Evolutionary conservation across 2,113 vertebrate genomes (phyloP), one percentile per base, ranked within the genome.

Genomic region (Notarius quadriscutis): DNA sequence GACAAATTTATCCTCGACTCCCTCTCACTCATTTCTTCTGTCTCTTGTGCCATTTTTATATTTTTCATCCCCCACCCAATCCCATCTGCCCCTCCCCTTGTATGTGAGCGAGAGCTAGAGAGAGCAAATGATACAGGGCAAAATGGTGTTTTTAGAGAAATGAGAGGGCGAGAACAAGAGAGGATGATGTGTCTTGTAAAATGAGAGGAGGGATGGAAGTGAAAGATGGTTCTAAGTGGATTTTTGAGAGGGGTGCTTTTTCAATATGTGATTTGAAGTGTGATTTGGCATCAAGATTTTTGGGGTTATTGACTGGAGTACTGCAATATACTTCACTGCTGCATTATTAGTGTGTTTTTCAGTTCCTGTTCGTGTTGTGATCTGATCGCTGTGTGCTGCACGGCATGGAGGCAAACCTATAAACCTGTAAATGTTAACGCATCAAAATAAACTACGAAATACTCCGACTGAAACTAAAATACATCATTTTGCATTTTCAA

Each of bases 1-100:
- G 94, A 96, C 95, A 95, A 94, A 95, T 95, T 95, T 94, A 94
- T 94, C 95, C 93, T 89, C 89, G 82, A 9, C 86, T 90, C 81
- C 74, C 62, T 86, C 60, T 62, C 34, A 11, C 55, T 86, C 75
- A 79, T 79, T 67, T 79, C 27, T n/a, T 67, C 84, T 30, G 72
- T 78, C 51, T 75, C 84, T 78, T 63, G 55, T 58, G 30, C 57
- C 71, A 60, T 84, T 84, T 74, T 74, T 41, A 48, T 75, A 79
- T 65, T 78, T 78, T 86, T 69, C 27, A 55, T 80, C 48, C 62
- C 51, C 51, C 51, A 53, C 51, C 51, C 10, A 11, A 41, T 41
- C 41, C 41, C 41, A 41, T 41, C 41, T 41, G 2, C 41, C 41
- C 15, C 27, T n/a, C 60, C 60, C 55, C 20, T 51, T 27, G 8